Conservation (phyloP, 2,797 vertebrate genomes). For the Scyliorhinus canicula region DNA sequence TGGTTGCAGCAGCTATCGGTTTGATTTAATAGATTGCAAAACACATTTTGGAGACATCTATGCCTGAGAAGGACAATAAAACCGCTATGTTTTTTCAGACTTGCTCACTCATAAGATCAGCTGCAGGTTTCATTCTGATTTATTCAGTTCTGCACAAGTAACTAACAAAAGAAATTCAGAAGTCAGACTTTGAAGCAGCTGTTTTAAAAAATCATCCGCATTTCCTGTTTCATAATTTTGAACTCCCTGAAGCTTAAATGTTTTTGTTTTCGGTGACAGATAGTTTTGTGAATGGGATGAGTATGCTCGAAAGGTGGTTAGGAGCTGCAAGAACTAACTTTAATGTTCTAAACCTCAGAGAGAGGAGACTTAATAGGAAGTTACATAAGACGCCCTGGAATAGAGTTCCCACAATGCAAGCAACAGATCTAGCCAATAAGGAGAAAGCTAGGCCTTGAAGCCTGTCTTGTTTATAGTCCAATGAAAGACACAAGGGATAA, state of each 20-base stretch:
- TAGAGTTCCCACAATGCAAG: background rate
- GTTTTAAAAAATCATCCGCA: background rate
- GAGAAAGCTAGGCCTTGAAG: background rate
- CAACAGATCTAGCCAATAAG: background rate
- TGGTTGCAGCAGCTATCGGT: background rate
- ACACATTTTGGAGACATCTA: background rate
- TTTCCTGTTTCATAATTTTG: background rate
- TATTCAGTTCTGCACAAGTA: slow-evolving; percentile 25
- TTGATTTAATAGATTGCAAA: slow-evolving; percentile 30
- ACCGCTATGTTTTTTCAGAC: slow-evolving; percentile 16
- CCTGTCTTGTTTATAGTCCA: background rate
- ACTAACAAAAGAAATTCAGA: slow-evolving; percentile 20
- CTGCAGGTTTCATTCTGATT: slow-evolving; percentile 29
- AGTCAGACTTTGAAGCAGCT: background rate
- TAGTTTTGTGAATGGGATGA: background rate
- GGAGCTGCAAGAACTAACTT: background rate
- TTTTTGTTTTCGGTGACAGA: background rate
- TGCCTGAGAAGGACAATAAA: background rate
- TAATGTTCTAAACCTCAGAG: too few relatives aligned
- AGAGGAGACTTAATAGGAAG: background rate
- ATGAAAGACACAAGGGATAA: background rate
- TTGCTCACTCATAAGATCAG: slow-evolving; percentile 27
- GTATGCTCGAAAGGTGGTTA: background rate
- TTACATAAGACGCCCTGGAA: background rate
- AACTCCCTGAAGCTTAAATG: background rate